A percentile compares a stretch with the other conserved stretches of the same genome.
Evolutionary conservation across 2,888 invertebrate genomes (phyloP).

Genomic region (Ferdinandea cuprea): DNA sequence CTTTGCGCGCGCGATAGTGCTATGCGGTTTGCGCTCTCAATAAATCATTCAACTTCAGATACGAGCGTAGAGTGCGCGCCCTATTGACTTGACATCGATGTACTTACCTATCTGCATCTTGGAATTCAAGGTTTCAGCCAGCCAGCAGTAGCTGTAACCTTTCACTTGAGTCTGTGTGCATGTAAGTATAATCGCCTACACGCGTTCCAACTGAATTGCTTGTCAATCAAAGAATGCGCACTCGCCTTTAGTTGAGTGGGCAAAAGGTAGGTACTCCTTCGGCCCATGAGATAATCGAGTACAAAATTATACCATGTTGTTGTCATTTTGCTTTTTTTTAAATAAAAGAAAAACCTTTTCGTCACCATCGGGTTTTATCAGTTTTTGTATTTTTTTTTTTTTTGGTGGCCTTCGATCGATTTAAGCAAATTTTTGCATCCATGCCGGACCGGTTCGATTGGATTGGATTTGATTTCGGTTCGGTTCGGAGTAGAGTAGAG

Average conservation of each 20-base stretch:
- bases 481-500: constrained; percentile 7
- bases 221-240: constrained; percentile 72
- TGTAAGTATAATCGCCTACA: constrained; percentile 64
- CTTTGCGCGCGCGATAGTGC: constrained; percentile 53
- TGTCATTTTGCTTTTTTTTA: constrained; percentile 9
- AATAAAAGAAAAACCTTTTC: constrained; percentile 41
- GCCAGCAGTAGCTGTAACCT: constrained; percentile 63
- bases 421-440: constrained; percentile 65
- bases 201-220: constrained; percentile 29
- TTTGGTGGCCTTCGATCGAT: constrained; percentile 61
- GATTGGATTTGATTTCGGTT: no score
- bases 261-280: constrained; percentile 47
- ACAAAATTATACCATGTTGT: constrained; percentile 35
- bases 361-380: constrained; percentile 44
- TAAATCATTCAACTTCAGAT: constrained; percentile 66
- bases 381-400: background rate
- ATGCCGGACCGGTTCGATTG: constrained; percentile 62
- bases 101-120: constrained; percentile 44
- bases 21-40: constrained; percentile 65
- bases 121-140: constrained; percentile 63
- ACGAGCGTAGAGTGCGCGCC: constrained; percentile 31
- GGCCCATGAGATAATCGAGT: constrained; percentile 51
- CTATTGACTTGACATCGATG: constrained; percentile 58
- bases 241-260: constrained; percentile 37
- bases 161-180: constrained; percentile 57